phyloP scores from a whole-genome alignment of 2,797 vertebrate genomes.

The Sebastes trivittatus region DNA sequence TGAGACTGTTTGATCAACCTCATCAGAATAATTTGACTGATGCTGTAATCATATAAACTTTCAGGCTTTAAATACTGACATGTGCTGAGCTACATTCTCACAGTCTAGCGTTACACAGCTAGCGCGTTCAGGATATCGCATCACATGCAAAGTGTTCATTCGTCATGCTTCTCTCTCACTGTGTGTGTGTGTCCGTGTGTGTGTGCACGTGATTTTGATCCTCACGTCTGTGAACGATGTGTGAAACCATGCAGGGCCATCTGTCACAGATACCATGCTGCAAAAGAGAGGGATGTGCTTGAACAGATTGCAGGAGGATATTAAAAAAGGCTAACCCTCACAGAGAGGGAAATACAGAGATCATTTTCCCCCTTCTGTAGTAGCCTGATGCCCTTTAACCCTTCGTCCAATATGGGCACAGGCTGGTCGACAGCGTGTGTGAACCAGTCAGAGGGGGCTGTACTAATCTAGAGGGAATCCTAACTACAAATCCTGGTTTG shows the following conservation, averaged over 20 bases:
- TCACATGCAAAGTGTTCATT: slow-evolving; percentile 24
- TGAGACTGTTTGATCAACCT: background rate
- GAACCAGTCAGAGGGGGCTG: background rate
- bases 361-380: background rate
- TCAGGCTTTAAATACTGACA: background rate
- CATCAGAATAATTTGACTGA: background rate
- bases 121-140: background rate
- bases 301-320: slow-evolving; percentile 42
- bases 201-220: background rate
- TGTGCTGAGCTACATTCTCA: background rate
- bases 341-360: slow-evolving; percentile 10
- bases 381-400: slow-evolving; percentile 13
- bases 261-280: slow-evolving; percentile 57
- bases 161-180: slow-evolving; percentile 8
- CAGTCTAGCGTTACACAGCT: background rate
- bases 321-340: slow-evolving; percentile 44
- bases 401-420: background rate
- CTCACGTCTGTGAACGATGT: slow-evolving; percentile 20
- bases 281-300: slow-evolving; percentile 34
- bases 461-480: slow-evolving; percentile 2
- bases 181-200: background rate
- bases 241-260: slow-evolving; percentile 70
- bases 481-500: background rate
- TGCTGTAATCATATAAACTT: background rate
- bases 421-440: background rate